Percentiles rank a stretch among this genome's conserved stretches.
phyloP scores from a whole-genome alignment of 2,113 vertebrate genomes.

The Ellobius talpinus region DNA sequence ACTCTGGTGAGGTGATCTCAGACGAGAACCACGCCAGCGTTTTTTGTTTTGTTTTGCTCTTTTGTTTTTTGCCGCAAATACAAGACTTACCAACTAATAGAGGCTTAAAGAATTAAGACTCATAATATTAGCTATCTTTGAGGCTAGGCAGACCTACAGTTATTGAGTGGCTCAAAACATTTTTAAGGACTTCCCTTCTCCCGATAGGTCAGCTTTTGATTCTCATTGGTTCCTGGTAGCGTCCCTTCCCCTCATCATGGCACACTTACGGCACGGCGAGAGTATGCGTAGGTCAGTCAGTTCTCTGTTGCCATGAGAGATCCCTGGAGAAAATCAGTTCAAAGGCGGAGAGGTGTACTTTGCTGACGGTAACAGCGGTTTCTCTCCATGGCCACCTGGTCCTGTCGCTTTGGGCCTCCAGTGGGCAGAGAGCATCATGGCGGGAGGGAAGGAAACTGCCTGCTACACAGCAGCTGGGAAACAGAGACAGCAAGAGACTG shows the following conservation, averaged over 20 bases:
- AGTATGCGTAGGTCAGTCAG: background rate
- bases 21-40: background rate
- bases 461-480: background rate
- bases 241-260: background rate
- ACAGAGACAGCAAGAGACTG: background rate
- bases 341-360: background rate
- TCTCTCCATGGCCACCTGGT: too few relatives aligned
- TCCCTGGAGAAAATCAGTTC: background rate
- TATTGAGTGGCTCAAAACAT: background rate
- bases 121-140: background rate
- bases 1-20: background rate
- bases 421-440: background rate
- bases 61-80: background rate
- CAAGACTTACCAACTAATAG: background rate
- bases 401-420: background rate
- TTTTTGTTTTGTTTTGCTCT: background rate
- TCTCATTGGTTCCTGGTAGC: background rate
- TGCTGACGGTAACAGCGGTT: background rate
- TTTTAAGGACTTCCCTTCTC: background rate
- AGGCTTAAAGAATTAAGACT: constrained; percentile 1
- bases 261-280: background rate
- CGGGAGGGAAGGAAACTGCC: background rate
- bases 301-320: background rate
- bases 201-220: background rate
- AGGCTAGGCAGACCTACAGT: background rate